A percentile compares a stretch with the other conserved stretches of the same genome.
These are phyloP conservation scores for Cryptotermes secundus DNA, from an alignment of 1,140 invertebrate species.

Conservation along the genomic window DNA sequence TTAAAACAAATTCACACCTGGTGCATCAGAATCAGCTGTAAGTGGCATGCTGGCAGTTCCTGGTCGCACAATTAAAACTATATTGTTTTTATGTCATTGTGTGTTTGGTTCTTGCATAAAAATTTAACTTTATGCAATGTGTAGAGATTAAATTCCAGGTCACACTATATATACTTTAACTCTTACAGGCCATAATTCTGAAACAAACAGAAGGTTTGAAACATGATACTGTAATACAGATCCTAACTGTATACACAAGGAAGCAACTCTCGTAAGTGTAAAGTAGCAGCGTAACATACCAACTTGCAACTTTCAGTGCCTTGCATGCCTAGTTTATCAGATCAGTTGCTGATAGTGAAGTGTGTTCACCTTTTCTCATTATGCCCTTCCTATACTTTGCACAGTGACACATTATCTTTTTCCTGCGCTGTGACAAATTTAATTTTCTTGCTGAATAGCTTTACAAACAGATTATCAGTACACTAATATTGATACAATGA, in stretches of 20 bases:
- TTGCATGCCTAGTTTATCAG: too few relatives aligned
- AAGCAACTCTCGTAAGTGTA: too few relatives aligned
- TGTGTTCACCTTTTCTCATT: too few relatives aligned
- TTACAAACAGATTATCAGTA: not conserved
- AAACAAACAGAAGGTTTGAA: not conserved
- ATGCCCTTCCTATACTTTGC: too few relatives aligned
- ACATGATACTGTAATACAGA: too few relatives aligned
- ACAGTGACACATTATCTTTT: too few relatives aligned
- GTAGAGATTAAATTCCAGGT: not conserved
- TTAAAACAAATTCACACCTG: not conserved
- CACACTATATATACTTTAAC: conserved; percentile 8
- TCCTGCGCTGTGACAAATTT: too few relatives aligned
- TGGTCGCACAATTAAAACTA: not conserved
- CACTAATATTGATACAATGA: not conserved
- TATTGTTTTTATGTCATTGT: not conserved
- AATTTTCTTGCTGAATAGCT: too few relatives aligned
- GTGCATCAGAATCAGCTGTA: conserved; percentile 18
- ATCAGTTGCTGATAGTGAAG: too few relatives aligned
- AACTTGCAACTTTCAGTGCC: too few relatives aligned
- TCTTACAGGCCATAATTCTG: conserved; percentile 3
- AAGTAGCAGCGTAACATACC: too few relatives aligned
- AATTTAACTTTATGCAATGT: not conserved
- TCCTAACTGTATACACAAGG: too few relatives aligned
- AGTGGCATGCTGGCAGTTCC: not conserved
- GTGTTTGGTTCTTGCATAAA: not conserved